Conservation (phyloP, 2,888 invertebrate species). For the Pseudanteris insignis region DNA sequence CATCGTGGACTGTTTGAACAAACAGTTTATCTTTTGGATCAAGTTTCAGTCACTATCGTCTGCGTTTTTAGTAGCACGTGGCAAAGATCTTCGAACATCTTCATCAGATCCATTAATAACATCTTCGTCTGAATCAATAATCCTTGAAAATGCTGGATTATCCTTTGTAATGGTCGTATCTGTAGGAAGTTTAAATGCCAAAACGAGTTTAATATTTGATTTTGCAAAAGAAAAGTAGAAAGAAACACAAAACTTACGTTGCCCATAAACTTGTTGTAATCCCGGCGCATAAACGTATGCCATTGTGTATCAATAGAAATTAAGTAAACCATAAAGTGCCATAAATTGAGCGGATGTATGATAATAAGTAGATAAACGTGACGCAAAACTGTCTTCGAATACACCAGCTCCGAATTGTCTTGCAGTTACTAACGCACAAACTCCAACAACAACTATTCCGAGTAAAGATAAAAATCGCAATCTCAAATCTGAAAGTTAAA, state of each 20-base stretch:
- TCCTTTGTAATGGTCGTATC: conserved; percentile 94
- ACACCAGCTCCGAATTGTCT: conserved; percentile 89
- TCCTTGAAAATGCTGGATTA: conserved; percentile 97
- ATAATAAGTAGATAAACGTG: conserved; percentile 86
- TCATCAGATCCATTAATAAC: conserved; percentile 94
- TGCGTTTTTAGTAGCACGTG: conserved; percentile 73
- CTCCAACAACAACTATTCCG: conserved; percentile 81
- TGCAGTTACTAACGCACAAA: conserved; percentile 79
- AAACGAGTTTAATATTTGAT: too few relatives aligned
- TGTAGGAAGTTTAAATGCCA: too few relatives aligned
- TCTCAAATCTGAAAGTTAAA: conserved; percentile 78
- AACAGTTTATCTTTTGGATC: too few relatives aligned
- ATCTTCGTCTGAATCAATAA: conserved; percentile 97
- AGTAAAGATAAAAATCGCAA: conserved; percentile 89
- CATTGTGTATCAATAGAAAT: conserved; percentile 93
- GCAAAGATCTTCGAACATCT: conserved; percentile 83
- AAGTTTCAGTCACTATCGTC: conserved; percentile 75
- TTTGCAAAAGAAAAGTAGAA: too few relatives aligned
- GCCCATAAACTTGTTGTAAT: conserved; percentile 80
- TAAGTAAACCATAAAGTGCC: conserved; percentile 91
- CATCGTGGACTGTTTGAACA: too few relatives aligned
- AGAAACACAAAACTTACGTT: conserved; percentile 67
- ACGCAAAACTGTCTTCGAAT: conserved; percentile 93
- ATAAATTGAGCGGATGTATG: conserved; percentile 95
- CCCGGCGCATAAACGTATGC: conserved; percentile 94